A percentile compares a stretch with the other conserved stretches of the same genome.
Conservation (phyloP, 2,888 invertebrate species). For the Xylophagus ater region DNA sequence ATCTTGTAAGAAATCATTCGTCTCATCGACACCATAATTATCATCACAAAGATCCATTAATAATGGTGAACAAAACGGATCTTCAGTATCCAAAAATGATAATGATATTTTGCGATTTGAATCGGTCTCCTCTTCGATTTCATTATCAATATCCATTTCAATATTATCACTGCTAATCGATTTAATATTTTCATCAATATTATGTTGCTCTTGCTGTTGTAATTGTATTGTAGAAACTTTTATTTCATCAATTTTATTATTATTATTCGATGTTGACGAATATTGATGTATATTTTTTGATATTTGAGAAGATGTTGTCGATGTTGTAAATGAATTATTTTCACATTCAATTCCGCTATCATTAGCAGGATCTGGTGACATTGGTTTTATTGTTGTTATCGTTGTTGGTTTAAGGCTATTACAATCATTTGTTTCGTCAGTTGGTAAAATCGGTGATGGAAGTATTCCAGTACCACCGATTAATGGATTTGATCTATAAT, state of each 20-base stretch:
- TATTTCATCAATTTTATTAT: no score
- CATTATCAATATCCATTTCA: not conserved
- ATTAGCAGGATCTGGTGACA: slow-evolving; percentile 29
- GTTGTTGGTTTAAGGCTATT: not conserved
- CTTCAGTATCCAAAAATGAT: slow-evolving; percentile 23
- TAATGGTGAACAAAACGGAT: slow-evolving; percentile 27
- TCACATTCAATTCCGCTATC: slow-evolving; percentile 34
- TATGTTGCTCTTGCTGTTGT: no score
- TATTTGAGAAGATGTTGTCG: no score
- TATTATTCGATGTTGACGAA: no score
- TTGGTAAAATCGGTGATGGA: slow-evolving; percentile 26
- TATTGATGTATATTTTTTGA: no score
- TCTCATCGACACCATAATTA: slow-evolving; percentile 25
- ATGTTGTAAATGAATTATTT: no score
- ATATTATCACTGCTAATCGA: not conserved
- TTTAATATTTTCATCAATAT: not conserved
- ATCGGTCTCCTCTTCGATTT: not conserved
- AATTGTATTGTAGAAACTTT: no score
- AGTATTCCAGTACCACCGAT: slow-evolving; percentile 27
- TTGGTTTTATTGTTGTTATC: no score
- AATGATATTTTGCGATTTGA: slow-evolving; percentile 8
- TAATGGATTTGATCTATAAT: slow-evolving; percentile 33
- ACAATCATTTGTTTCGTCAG: slow-evolving; percentile 4
- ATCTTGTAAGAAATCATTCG: slow-evolving; percentile 22
- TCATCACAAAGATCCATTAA: slow-evolving; percentile 33